A percentile compares a stretch with the other conserved stretches of the same genome.
Evolutionary conservation across 1,140 invertebrate genomes (phyloP).

Genomic region (Drosophila saltans): DNA sequence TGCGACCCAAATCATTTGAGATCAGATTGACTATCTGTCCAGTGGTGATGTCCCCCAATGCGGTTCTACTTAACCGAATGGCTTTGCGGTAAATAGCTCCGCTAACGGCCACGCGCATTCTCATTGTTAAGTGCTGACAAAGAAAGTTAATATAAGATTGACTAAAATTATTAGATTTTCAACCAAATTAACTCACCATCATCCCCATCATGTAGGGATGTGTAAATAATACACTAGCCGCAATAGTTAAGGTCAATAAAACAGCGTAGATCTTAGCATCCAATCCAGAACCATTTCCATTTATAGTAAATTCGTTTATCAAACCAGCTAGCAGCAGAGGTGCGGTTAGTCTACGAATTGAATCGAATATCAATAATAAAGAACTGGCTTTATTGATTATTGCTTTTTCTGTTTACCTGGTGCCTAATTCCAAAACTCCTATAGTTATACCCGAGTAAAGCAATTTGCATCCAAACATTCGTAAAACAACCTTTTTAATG

Average conservation of each 20-base stretch:
- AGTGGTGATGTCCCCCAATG: constrained; percentile 89
- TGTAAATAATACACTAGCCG: constrained; percentile 84
- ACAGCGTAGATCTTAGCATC: constrained; percentile 85
- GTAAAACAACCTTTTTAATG: constrained; percentile 39
- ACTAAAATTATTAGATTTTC: no score
- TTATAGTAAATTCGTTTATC: constrained; percentile 55
- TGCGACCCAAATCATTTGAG: constrained; percentile 86
- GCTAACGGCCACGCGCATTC: constrained; percentile 84
- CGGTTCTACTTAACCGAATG: constrained; percentile 86
- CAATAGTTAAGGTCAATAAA: constrained; percentile 85
- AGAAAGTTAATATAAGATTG: background rate
- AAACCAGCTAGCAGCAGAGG: constrained; percentile 61
- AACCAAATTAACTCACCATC: constrained; percentile 65
- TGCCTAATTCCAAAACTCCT: constrained; percentile 38
- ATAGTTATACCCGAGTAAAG: constrained; percentile 41
- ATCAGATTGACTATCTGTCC: constrained; percentile 90
- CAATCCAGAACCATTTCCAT: constrained; percentile 51
- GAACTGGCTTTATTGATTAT: background rate
- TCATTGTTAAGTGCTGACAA: constrained; percentile 57
- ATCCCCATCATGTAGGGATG: constrained; percentile 87
- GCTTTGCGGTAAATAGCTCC: constrained; percentile 88
- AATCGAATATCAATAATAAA: background rate
- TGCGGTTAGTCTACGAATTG: constrained; percentile 42
- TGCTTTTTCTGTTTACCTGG: constrained; percentile 30
- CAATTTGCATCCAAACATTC: constrained; percentile 59